A percentile compares a stretch with the other conserved stretches of the same genome.
phyloP scores from a whole-genome alignment of 2,113 vertebrate species.

The Sialia sialis region DNA sequence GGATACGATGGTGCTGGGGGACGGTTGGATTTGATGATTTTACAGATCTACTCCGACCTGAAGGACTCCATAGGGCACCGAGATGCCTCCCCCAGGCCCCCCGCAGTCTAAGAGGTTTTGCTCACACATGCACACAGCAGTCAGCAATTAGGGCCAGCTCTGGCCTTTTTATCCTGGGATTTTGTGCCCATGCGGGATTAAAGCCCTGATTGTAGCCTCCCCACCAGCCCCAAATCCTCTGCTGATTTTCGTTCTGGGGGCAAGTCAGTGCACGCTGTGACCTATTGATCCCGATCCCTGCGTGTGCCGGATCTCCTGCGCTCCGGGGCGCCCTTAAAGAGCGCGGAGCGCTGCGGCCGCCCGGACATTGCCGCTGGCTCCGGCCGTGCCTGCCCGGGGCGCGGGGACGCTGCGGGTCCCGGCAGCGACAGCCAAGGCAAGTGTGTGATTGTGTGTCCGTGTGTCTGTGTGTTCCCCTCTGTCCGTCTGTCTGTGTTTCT shows the following conservation, averaged over 20 bases:
- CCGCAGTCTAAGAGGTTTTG: neutral
- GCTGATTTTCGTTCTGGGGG: slow-evolving; percentile 38
- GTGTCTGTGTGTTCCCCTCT: neutral
- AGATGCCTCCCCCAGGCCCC: neutral
- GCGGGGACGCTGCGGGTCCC: neutral
- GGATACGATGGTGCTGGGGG: accelerated
- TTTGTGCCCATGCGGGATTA: slow-evolving; percentile 48
- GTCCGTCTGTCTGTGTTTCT: neutral
- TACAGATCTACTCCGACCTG: neutral
- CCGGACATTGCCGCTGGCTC: accelerated
- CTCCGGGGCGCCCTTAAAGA: neutral
- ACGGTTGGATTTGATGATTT: neutral
- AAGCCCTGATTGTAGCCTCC: slow-evolving; percentile 32
- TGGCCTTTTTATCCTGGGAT: slow-evolving; percentile 46
- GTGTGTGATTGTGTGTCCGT: neutral
- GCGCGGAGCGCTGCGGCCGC: accelerated
- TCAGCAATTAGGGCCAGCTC: slow-evolving; percentile 27
- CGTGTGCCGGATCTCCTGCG: neutral
- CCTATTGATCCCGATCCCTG: slow-evolving; percentile 44
- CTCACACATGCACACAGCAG: neutral
- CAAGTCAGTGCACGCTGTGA: neutral
- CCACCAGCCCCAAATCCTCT: slow-evolving; percentile 38
- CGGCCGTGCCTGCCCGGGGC: accelerated
- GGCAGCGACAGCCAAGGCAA: neutral
- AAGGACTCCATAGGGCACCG: neutral